A percentile compares a stretch with the other conserved stretches of the same genome.
These are phyloP conservation scores for Coreius guichenoti DNA, from an alignment of 2,797 vertebrate species.

Conservation along the genomic window DNA sequence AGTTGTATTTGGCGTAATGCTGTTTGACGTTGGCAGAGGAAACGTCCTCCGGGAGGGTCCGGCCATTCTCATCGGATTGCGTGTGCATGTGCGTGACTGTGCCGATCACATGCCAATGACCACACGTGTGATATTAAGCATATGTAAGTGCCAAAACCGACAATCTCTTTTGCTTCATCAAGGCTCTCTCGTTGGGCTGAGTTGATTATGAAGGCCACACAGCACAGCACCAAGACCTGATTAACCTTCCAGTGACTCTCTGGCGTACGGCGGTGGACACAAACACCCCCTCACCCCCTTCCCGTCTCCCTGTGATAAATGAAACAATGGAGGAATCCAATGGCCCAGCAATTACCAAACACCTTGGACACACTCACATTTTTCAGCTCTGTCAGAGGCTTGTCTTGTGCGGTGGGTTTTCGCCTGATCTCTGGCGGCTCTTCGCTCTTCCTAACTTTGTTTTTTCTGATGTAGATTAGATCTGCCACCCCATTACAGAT, in stretches of 20 bases:
- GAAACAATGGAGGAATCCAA: constrained; percentile 98
- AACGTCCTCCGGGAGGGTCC: constrained; percentile 82
- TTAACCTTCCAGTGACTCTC: constrained; percentile 97
- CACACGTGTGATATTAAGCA: constrained; percentile 40
- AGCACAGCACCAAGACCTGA: constrained; percentile 89
- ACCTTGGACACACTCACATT: constrained; percentile 97
- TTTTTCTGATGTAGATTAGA: constrained; percentile 99
- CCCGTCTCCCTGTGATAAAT: constrained; percentile 97
- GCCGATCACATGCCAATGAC: constrained; percentile 72
- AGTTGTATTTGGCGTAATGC: constrained; percentile 84
- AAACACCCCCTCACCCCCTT: constrained; percentile 93
- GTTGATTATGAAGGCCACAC: constrained; percentile 85
- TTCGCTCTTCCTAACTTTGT: constrained; percentile 97
- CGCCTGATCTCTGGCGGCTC: constrained; percentile 91
- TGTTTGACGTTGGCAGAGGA: constrained; percentile 85
- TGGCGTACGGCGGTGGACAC: constrained; percentile 81
- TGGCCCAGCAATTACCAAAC: constrained; percentile 99
- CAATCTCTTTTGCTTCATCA: constrained; percentile 46
- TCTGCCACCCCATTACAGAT: constrained; percentile 99
- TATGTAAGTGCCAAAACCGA: constrained; percentile 19
- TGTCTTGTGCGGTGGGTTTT: constrained; percentile 84
- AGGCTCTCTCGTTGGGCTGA: constrained; percentile 39
- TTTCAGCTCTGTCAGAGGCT: constrained; percentile 96
- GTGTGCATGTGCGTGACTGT: constrained; percentile 71
- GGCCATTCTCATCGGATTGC: constrained; percentile 75